Percentiles rank a stretch among this genome's conserved stretches.
phyloP scores from a whole-genome alignment of 2,113 vertebrate genomes.

The Pardalotus punctatus region DNA sequence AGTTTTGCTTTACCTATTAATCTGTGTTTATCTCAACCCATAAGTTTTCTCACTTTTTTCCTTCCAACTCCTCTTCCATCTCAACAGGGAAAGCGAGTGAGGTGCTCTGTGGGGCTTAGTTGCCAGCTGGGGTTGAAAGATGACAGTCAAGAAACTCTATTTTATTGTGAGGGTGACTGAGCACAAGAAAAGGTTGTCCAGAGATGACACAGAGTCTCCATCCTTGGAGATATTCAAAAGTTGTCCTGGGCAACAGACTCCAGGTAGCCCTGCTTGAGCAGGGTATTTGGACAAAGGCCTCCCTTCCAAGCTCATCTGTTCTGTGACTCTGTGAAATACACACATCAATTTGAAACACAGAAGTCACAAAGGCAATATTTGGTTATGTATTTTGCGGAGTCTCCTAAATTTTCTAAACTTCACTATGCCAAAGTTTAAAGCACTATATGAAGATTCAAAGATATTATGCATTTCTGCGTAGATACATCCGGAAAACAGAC shows the following conservation, averaged over 20 bases:
- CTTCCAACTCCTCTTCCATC: neutral
- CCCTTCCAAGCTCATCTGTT: neutral
- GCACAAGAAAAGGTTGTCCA: neutral
- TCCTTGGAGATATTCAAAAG: neutral
- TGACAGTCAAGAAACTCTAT: neutral
- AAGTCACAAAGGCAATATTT: neutral
- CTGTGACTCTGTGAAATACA: neutral
- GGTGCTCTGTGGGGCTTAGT: neutral
- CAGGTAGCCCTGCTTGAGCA: neutral
- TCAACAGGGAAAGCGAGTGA: neutral
- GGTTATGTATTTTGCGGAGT: neutral
- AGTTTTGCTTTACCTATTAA: neutral
- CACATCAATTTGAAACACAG: neutral
- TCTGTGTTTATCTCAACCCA: neutral
- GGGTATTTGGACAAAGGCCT: neutral
- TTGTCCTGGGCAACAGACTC: neutral
- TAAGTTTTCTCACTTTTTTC: neutral
- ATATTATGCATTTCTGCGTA: neutral
- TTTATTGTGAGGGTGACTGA: neutral
- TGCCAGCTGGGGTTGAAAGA: neutral
- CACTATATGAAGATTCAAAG: neutral
- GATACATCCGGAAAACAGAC: neutral
- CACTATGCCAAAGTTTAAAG: neutral
- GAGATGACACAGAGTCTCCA: fast-evolving
- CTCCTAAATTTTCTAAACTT: neutral